Evolutionary conservation across 2,113 vertebrate species (phyloP), one percentile per base, ranked within the genome.

Genomic region (Dipodomys stephensi): DNA sequence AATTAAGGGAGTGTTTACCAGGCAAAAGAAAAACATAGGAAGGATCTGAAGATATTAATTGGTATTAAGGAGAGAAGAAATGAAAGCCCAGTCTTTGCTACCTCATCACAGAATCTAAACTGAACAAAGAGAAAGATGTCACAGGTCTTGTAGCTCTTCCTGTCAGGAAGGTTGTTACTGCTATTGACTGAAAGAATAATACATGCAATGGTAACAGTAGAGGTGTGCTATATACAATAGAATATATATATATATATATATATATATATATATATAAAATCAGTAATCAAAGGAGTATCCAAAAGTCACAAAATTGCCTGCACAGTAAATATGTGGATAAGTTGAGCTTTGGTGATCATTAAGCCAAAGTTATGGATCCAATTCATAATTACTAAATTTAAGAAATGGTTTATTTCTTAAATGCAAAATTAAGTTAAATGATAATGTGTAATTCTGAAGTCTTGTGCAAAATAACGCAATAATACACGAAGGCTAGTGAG

Each of bases 281-380:
- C 10, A 69, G 49, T 84, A 25, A 9, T n/a, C 74, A 85, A 62
- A 46, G 4, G 53, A 92, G 27, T 57, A 60, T 65, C 9, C 22
- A 73, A 53, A 78, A 64, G 4, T 5, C 7, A 39, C 20, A 39
- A 53, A 20, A 1, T 68, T 73, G 25, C 25, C 72, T 27, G 78
- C 6, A 16, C 19, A 62, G 27, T 88, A 72, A 88, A 88, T 78
- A 2, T 28, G 20, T 71, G 44, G 22, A 23, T 65, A 65, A 91
- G 57, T 25, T 89, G 62, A 94, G 88, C 3, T 44, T 91, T 81
- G 68, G 49, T 81, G 73, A 88, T 68, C 32, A 71, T 76, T 88
- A 79, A 76, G 71, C 8, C 30, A 88, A 93, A 86, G 7, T 39
- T 71, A 88, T 86, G 8, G 46, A 87, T 93, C 19, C 9, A 78